These are phyloP conservation scores for Drosophila mayri DNA, from an alignment of 1,140 invertebrate species.

Conservation along the genomic window DNA sequence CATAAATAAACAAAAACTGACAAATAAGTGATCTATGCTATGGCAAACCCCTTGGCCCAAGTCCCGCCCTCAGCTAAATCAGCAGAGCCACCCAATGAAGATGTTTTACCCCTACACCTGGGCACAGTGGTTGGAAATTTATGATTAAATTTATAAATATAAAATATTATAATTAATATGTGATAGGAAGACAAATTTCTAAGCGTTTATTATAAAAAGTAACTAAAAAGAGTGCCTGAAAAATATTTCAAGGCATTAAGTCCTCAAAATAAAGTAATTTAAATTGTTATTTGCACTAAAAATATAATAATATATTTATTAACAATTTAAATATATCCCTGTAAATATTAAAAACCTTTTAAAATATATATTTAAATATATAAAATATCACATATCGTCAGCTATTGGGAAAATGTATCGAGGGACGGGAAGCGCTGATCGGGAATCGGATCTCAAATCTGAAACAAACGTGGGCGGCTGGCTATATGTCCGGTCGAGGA, in stretches of 20 bases:
- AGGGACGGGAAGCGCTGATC: slow-evolving; percentile 4
- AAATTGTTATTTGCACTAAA: no score
- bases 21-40: slow-evolving; percentile 77
- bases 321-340: not conserved
- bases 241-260: no score
- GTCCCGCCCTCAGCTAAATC: slow-evolving; percentile 5
- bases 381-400: not conserved
- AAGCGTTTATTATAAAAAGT: not conserved
- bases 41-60: slow-evolving; percentile 18
- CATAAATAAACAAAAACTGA: slow-evolving; percentile 79
- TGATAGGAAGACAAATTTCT: not conserved
- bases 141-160: not conserved
- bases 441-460: slow-evolving; percentile 21
- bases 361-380: no score
- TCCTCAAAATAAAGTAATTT: not conserved
- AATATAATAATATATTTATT: not conserved
- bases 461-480: slow-evolving; percentile 15
- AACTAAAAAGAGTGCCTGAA: not conserved
- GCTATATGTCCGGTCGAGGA: slow-evolving; percentile 34
- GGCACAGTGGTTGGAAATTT: slow-evolving; percentile 6
- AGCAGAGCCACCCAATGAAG: slow-evolving; percentile 3
- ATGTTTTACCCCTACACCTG: not conserved
- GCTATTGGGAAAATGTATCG: not conserved
- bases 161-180: not conserved
- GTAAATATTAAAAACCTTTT: not conserved